Base-by-base conservation (phyloP, 2,888 invertebrate species). In the Esperia sulphurella region DNA sequence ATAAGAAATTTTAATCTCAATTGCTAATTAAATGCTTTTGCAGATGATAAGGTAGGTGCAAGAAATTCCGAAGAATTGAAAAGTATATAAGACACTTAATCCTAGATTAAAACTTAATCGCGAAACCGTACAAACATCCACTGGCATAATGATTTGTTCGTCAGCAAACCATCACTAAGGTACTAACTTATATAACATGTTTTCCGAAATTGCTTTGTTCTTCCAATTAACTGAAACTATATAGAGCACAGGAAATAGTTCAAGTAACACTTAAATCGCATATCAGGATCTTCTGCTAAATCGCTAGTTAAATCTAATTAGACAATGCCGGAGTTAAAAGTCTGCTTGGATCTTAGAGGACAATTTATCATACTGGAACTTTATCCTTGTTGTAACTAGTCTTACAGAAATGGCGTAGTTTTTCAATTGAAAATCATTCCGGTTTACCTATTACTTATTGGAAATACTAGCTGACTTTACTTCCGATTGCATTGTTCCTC, bases 301-400 rank as follows among this genome's bases (percentile, higher is more conserved):
- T 57, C 59, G 54, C 49, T 57, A 49, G 48, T 53, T 55, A 53
- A 46, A 49, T 61, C 51, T 61, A 65, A 68, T 69, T 61, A 65
- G 63, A 58, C 43, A 49, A 50, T 45, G 48, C 40, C 37, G 46
- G 41, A 37, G 43, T 48, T 45, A 45, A 44, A 52, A 58, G 46
- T 58, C 48, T 43, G 51, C 52, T 59, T 57, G 54, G 52, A 56
- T 60, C 42, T 50, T 51, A 30, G 39, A 51, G 42, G 50, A 50
- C 41, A 59, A 21, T 66, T 55, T 53, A 51, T 59, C 59, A 53
- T 52, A 47, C 43, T 40, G 45, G 35, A 44, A 44, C 52, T 52
- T 21, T 40, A 45, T 46, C 49, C 31, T 50, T 46, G 28, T 46
- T 43, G 50, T 40, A 30, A 29, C 41, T 9, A 30, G 35, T 45